Evolutionary conservation across 2,113 vertebrate genomes (phyloP).

Genomic region (Cervus canadensis): DNA sequence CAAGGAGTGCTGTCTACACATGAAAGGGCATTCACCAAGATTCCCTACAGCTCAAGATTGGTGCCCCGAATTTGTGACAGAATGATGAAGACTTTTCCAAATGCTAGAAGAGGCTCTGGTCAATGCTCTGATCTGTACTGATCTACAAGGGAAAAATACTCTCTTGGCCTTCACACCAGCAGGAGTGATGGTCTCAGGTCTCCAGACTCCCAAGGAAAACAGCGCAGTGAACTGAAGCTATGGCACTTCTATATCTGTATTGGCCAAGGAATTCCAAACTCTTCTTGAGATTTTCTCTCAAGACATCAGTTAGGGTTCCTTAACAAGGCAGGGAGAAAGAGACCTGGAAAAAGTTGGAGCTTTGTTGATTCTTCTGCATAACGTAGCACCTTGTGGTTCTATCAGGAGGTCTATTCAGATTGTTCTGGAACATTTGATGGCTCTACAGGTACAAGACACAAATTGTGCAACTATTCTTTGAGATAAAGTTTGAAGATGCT

Average conservation of each 20-base stretch:
- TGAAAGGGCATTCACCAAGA: not conserved
- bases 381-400: not conserved
- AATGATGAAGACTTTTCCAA: not conserved
- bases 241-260: fast-evolving
- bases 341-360: not conserved
- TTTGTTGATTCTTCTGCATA: not conserved
- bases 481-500: not conserved
- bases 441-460: not conserved
- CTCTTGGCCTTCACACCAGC: not conserved
- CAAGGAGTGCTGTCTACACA: not conserved
- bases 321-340: not conserved
- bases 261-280: not conserved
- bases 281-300: not conserved
- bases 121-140: not conserved
- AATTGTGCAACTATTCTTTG: not conserved
- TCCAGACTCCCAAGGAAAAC: not conserved
- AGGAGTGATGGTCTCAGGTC: not conserved
- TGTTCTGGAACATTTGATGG: not conserved
- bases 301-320: not conserved
- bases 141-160: not conserved
- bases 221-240: not conserved
- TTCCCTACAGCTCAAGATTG: fast-evolving
- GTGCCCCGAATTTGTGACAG: not conserved
- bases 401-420: not conserved
- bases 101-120: not conserved